Conservation (phyloP, 2,113 vertebrate genomes). For the Riparia riparia region DNA sequence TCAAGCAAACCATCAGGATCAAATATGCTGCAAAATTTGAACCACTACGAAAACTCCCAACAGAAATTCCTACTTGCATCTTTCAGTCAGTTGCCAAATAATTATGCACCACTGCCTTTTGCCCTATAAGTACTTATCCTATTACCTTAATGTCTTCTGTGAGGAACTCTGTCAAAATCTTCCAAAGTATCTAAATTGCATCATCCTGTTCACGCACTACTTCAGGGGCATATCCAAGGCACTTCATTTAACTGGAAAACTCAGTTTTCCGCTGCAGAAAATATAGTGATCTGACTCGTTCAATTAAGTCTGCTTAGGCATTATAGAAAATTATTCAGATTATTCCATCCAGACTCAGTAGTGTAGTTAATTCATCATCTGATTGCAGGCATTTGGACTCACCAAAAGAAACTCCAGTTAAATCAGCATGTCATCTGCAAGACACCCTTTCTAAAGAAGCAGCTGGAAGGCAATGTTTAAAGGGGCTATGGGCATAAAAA, state of each 20-base stretch:
- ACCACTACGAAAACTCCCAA: neutral
- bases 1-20: neutral
- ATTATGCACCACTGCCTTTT: neutral
- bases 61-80: neutral
- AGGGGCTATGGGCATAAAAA: slow-evolving; percentile 29
- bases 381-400: neutral
- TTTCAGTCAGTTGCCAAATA: neutral
- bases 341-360: neutral
- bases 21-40: neutral
- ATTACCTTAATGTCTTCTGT: neutral
- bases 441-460: slow-evolving; percentile 13
- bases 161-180: neutral
- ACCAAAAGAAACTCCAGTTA: neutral
- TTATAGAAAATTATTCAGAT: neutral
- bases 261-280: neutral
- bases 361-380: slow-evolving; percentile 1
- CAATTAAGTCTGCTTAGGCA: neutral
- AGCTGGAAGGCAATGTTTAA: slow-evolving; percentile 41
- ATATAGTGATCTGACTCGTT: neutral
- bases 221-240: neutral
- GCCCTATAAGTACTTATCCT: neutral
- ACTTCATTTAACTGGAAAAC: neutral
- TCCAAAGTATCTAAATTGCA: neutral
- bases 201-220: neutral
- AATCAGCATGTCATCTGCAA: neutral